Evolutionary conservation across 2,888 invertebrate species (phyloP), one percentile per base, ranked within the genome.

Genomic region (Capitulum mitella): DNA sequence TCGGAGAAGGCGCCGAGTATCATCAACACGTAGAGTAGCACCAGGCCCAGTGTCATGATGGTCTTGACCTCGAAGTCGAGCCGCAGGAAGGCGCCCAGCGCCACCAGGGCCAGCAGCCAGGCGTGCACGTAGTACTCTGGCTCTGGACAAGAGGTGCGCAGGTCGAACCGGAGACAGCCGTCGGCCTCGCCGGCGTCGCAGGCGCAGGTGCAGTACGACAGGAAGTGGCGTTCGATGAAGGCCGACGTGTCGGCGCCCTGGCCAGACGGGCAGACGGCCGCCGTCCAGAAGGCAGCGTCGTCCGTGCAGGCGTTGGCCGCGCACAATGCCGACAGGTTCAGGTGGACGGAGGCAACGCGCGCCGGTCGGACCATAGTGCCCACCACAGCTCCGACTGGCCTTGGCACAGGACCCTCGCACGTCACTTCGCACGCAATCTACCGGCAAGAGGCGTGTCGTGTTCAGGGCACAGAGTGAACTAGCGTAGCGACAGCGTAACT

Each of bases 61-160:
- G 93, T 92, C 85, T 96, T 96, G 78, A 94, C 91, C 81, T 95
- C 86, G 84, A 94, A 95, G 84, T 95, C 94, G 32, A 97, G 87
- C 85, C 95, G 96, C 48, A 98, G 88, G 48, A 97, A 96, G 0
- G 97, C 94, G 0, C 97, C 95, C 80, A 95, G 87, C 0, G 95
- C 94, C 64, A 98, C 92, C 84, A 98, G 89, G 83, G 96, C 94
- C 32, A 98, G 87, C 78, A 97, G 92, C 93, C 97, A 96, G 5
- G 95, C 94, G 86, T 95, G 96, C 6, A 97, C 94, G 26, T 95
- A 91, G 84, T 97, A 97, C 86, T 97, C 94, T 8, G 81, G 80
- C 74, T 80, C 78, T 22, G 78, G 40, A 34, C 79, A 79, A 34
- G 54, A 70, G 32, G 77, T 64, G 22, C 54, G 74, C 34, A 79